These are phyloP conservation scores for Episyrphus balteatus DNA, from an alignment of 1,140 invertebrate genomes.

Conservation along the genomic window DNA sequence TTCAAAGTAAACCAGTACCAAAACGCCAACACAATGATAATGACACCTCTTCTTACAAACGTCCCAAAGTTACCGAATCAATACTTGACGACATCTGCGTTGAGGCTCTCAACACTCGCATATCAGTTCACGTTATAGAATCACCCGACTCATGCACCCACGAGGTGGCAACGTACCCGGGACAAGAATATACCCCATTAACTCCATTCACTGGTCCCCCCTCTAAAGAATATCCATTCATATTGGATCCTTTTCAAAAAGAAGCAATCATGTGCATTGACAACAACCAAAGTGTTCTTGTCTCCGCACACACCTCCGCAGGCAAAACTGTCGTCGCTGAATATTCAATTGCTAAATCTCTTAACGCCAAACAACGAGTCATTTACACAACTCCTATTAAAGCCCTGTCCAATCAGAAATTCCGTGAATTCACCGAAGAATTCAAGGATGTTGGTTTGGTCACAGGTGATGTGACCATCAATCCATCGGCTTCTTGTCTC, in stretches of 20 bases:
- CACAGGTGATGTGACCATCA: constrained; percentile 98
- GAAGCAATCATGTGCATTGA: constrained; percentile 96
- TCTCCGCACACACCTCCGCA: constrained; percentile 99
- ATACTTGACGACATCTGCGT: constrained; percentile 35
- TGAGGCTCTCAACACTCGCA: constrained; percentile 42
- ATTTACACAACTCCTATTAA: constrained; percentile 99
- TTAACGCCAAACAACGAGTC: constrained; percentile 70
- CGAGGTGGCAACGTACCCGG: constrained; percentile 83
- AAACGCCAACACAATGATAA: constrained; percentile 3
- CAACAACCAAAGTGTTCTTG: constrained; percentile 94
- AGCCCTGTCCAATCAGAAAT: constrained; percentile 99
- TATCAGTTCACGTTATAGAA: constrained; percentile 77
- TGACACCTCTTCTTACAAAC: constrained; percentile 3
- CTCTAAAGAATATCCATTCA: constrained; percentile 89
- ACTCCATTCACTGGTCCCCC: constrained; percentile 50
- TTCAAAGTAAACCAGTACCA: background rate
- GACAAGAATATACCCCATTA: constrained; percentile 69
- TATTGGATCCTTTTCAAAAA: constrained; percentile 96
- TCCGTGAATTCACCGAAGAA: constrained; percentile 94
- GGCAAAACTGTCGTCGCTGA: constrained; percentile 99
- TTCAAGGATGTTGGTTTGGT: constrained; percentile 97
- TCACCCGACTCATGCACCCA: constrained; percentile 83
- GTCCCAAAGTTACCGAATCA: constrained; percentile 22
- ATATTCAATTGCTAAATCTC: constrained; percentile 56
- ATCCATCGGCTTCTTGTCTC: constrained; percentile 91